Conservation (phyloP, 92 coral and sea anemone genomes). For the Porites cylindrica region DNA sequence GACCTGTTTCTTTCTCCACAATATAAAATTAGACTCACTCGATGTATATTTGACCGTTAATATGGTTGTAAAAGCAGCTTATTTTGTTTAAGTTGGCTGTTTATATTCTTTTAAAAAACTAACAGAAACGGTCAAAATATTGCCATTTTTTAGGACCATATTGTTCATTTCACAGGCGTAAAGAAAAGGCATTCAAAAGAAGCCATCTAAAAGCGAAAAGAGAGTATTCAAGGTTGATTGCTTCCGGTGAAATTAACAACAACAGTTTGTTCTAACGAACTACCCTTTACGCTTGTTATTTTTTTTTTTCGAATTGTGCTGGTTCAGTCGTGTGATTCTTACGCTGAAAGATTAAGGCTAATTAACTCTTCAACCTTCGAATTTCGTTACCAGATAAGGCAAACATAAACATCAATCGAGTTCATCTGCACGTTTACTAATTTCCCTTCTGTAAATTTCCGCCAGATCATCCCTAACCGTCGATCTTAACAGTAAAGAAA, state of each 20-base stretch:
- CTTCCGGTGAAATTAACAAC: constrained; percentile 32
- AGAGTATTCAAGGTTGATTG: constrained; percentile 38
- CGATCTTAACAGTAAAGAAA: constrained; percentile 3
- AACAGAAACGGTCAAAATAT: not conserved
- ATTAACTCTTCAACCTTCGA: constrained; percentile 9
- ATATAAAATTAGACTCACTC: not conserved
- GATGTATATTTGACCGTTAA: constrained; percentile 10
- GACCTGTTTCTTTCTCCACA: not conserved
- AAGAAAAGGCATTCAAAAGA: not conserved
- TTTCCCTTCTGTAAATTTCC: not conserved
- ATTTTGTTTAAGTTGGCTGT: not conserved
- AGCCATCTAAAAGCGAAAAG: constrained; percentile 21
- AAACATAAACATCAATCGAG: constrained; percentile 11
- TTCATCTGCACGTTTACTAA: constrained; percentile 18
- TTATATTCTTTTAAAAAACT: not conserved
- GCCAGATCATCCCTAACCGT: not conserved
- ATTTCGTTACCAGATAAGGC: constrained; percentile 16
- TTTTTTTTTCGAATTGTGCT: not conserved
- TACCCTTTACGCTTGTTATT: constrained; percentile 6
- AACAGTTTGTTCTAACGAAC: constrained; percentile 1
- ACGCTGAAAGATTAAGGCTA: not conserved
- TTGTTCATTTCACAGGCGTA: not conserved
- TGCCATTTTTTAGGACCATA: not conserved
- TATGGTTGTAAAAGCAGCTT: not conserved
- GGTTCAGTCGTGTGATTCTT: constrained; percentile 1